Conservation (phyloP, 2,888 invertebrate genomes). For the Nephrocerus scutellatus region DNA sequence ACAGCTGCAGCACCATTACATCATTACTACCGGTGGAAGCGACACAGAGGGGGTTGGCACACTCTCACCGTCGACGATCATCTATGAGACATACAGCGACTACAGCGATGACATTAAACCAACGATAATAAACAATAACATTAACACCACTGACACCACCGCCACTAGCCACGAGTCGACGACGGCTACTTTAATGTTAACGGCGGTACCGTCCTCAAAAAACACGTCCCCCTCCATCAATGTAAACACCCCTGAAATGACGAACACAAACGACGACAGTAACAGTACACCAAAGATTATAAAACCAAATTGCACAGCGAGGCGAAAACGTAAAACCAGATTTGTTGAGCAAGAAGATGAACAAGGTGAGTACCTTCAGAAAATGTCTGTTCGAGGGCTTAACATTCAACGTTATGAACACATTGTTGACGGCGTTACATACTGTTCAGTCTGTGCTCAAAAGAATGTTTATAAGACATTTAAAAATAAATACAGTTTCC, state of each 20-base stretch:
- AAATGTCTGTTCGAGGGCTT: conserved; percentile 44
- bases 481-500: conserved; percentile 45
- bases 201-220: conserved; percentile 33
- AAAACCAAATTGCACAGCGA: conserved; percentile 33
- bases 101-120: conserved; percentile 25
- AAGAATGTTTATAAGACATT: conserved; percentile 44
- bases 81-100: conserved; percentile 39
- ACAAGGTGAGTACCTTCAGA: conserved; percentile 44
- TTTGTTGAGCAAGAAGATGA: conserved; percentile 40
- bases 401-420: conserved; percentile 45
- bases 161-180: not conserved
- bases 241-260: conserved; percentile 24
- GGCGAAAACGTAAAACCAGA: conserved; percentile 42
- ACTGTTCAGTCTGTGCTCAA: conserved; percentile 43
- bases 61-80: conserved; percentile 38
- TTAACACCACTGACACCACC: not conserved
- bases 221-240: no score
- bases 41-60: conserved; percentile 34
- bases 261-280: conserved; percentile 13
- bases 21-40: conserved; percentile 37
- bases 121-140: conserved; percentile 6
- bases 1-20: conserved; percentile 37
- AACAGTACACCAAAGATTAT: not conserved
- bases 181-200: not conserved
- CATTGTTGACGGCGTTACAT: conserved; percentile 42